Base-by-base conservation (phyloP, 2,797 vertebrate species). In the Erithacus rubecula region DNA sequence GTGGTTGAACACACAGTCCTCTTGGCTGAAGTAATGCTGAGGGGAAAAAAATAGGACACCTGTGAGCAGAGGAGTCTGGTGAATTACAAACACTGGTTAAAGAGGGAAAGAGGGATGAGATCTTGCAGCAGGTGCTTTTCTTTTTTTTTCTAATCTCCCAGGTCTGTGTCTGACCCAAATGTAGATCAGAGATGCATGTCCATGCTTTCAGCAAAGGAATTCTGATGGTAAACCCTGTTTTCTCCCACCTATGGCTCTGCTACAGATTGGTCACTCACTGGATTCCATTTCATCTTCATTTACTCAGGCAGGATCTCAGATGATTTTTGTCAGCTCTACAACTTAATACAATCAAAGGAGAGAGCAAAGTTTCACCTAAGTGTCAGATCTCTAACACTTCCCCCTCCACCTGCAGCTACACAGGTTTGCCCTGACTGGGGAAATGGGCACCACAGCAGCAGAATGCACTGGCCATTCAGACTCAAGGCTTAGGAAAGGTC, bases 1-100 rank as follows among this genome's bases (percentile, higher is more conserved):
- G 92, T 99, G 99, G 74, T 97, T 98, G 98, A 99, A 99, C 60
- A 98, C 95, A 59, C 99, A 99, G 93, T 98, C 98, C 13, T 98
- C 98, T 5, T 97, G 97, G 67, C 95, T 98, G 96, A 99, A 99
- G 90, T 97, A 97, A 24, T 98, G 96, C 99, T 99, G 96, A 79
- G 53, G 83, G 56, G 36, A 51, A 44, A 44, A 44, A 71, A 75
- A 37, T 7, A 87, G 1, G 30, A 24, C 12, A 49, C 26, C 24
- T n/a, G 44, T 96, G 56, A 97, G 83, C 60, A 69, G 55, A 81
- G 32, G 12, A 34, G 27, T 30, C 58, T 64, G 30, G n/a, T 62
- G 41, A 56, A 62, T 51, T 43, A 8, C 34, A 71, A 83, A 10
- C 41, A 44, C 30, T 2, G 2, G 13, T 44, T 85, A 65, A 68